Base-by-base conservation (phyloP, 2,113 vertebrate species). In the Hyaena hyaena region DNA sequence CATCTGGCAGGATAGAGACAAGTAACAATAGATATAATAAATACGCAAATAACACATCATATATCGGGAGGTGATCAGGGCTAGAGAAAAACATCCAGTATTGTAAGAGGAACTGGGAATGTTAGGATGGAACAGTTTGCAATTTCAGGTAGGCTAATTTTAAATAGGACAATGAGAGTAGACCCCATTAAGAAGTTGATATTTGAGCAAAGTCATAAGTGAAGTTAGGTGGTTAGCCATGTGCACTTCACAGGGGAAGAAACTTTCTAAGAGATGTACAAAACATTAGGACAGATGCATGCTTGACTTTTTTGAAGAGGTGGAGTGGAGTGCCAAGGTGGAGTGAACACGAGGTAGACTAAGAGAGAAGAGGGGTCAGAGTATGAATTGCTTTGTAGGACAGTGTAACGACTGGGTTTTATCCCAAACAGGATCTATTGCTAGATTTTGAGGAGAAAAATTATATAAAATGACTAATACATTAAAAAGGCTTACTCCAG, bases 161-260 rank as follows among this genome's bases (percentile, higher is more conserved):
- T 73, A 89, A 89, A 86, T 8, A 35, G 3, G 16, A 68, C 11
- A 21, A 2, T 87, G 35, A 69, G 31, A 63, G 33, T 68, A 48
- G 48, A 87, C 15, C 19, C 66, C 61, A 73, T 0, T 89, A n/a
- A 92, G 63, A 94, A 73, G 77, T 4, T 55, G 53, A 82, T 55
- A 92, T 66, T 81, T 96, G 9, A 74, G 23, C 55, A 83, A 58
- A 96, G 61, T 71, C 19, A 71, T 77, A 79, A 87, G 53, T 39
- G 68, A 84, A 33, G 55, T 81, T 5, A 88, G 39, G 28, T 71
- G 55, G 16, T 66, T 28, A 84, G 24, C 31, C 19, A 66, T 17
- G 71, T 3, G 1, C 14, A 76, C 7, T 81, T 96, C 15, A 48
- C 26, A 0, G 68, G 39, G 8, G 4, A 73, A 88, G 17, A 90